These are phyloP conservation scores for Formica selysi DNA, from an alignment of 1,140 invertebrate species.

Conservation along the genomic window DNA sequence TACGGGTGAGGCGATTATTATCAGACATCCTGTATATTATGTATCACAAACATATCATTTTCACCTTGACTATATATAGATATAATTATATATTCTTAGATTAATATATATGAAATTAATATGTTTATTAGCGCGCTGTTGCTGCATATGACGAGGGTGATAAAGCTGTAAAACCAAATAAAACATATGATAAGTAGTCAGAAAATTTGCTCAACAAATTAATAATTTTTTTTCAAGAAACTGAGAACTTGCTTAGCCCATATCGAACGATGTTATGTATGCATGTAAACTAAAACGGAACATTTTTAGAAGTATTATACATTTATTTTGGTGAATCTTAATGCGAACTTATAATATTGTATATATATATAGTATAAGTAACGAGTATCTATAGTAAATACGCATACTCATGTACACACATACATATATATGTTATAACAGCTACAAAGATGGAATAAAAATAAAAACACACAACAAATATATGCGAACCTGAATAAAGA, in stretches of 20 bases:
- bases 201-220: not conserved
- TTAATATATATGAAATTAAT: not conserved
- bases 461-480: conserved; percentile 26
- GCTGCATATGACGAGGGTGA: not conserved
- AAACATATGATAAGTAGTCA: not conserved
- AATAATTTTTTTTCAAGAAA: not conserved
- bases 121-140: no score
- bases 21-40: no score
- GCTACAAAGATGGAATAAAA: conserved; percentile 27
- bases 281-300: not conserved
- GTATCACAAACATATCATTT: no score
- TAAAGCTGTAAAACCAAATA: not conserved
- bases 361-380: no score
- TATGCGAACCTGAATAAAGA: conserved; percentile 1
- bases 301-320: conserved; percentile 16
- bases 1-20: no score
- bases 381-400: not conserved
- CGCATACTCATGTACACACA: conserved; percentile 20
- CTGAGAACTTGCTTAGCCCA: not conserved
- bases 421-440: conserved; percentile 3
- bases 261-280: not conserved
- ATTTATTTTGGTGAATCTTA: conserved; percentile 35
- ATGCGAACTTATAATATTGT: conserved; percentile 1
- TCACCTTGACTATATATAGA: not conserved
- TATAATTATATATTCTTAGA: not conserved